phyloP scores from a whole-genome alignment of 1,140 invertebrate species.

The Eriosoma lanigerum region DNA sequence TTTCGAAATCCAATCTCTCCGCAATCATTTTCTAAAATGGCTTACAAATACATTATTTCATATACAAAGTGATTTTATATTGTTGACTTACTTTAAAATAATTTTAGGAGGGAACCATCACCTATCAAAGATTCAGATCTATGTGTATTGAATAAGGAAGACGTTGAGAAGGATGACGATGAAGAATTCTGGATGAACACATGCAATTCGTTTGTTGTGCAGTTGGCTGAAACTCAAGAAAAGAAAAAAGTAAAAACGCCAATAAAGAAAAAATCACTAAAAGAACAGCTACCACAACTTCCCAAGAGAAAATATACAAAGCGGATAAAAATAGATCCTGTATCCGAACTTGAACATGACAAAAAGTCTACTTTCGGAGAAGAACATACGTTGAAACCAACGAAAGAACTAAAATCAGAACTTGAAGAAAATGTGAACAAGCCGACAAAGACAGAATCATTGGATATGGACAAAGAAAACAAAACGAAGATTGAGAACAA shows the following conservation, averaged over 20 bases:
- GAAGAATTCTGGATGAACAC: slow-evolving; percentile 40
- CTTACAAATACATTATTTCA: too few relatives aligned
- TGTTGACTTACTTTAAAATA: neutral
- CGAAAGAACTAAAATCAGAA: neutral
- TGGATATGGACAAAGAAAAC: slow-evolving; percentile 24
- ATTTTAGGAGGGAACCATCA: slow-evolving; percentile 24
- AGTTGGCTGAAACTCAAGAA: slow-evolving; percentile 34
- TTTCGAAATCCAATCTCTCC: too few relatives aligned
- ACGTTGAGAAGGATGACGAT: slow-evolving; percentile 13
- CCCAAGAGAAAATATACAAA: slow-evolving; percentile 45
- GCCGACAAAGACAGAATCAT: neutral
- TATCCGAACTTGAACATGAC: neutral
- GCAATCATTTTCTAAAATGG: too few relatives aligned
- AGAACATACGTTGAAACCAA: neutral
- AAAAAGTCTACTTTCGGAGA: neutral
- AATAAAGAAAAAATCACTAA: neutral
- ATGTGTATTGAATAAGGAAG: slow-evolving; percentile 3
- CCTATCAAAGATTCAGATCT: slow-evolving; percentile 25
- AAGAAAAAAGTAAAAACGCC: slow-evolving; percentile 25
- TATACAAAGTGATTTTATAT: too few relatives aligned
- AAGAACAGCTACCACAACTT: neutral
- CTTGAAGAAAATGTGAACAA: neutral
- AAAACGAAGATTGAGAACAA: neutral
- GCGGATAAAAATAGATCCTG: slow-evolving; percentile 10
- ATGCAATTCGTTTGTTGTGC: slow-evolving; percentile 29